A percentile compares a stretch with the other conserved stretches of the same genome.
phyloP scores from a whole-genome alignment of 2,888 invertebrate genomes.

The Elmis aenea region DNA sequence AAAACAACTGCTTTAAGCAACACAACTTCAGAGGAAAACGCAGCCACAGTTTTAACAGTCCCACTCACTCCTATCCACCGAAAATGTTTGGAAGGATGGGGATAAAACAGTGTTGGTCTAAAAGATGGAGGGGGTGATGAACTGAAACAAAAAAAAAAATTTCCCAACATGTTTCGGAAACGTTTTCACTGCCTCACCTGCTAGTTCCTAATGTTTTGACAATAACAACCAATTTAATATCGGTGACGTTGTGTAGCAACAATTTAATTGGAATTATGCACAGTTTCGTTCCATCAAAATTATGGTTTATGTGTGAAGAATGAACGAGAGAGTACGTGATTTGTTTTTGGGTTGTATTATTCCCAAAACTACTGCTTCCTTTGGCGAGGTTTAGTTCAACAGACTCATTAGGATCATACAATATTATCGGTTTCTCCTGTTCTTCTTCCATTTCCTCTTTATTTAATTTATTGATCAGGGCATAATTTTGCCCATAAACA shows the following conservation, averaged over 20 bases:
- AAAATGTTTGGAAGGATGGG: slow-evolving; percentile 40
- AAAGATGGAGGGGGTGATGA: slow-evolving; percentile 8
- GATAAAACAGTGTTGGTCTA: slow-evolving; percentile 28
- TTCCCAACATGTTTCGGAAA: not conserved
- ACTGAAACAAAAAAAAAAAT: slow-evolving; percentile 13
- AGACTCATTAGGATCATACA: slow-evolving; percentile 46
- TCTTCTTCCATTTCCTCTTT: slow-evolving; percentile 37
- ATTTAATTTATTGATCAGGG: slow-evolving; percentile 41
- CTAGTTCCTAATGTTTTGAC: slow-evolving; percentile 57
- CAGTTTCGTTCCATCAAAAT: slow-evolving; percentile 56
- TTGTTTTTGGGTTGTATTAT: slow-evolving; percentile 16
- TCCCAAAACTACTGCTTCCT: slow-evolving; percentile 8
- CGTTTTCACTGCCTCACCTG: slow-evolving; percentile 46
- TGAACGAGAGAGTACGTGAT: slow-evolving; percentile 43
- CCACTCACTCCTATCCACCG: slow-evolving; percentile 41
- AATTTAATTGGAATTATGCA: slow-evolving; percentile 66
- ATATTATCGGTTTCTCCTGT: slow-evolving; percentile 42
- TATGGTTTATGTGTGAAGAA: slow-evolving; percentile 55
- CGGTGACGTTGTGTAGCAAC: slow-evolving; percentile 62
- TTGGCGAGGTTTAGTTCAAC: slow-evolving; percentile 12
- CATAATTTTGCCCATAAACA: slow-evolving; percentile 67
- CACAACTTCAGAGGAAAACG: slow-evolving; percentile 37
- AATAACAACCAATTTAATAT: slow-evolving; percentile 53
- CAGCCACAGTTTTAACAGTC: slow-evolving; percentile 34
- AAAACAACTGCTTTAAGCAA: slow-evolving; percentile 53